Base-by-base conservation (phyloP, 1,140 invertebrate genomes). In the Tenebrio molitor region DNA sequence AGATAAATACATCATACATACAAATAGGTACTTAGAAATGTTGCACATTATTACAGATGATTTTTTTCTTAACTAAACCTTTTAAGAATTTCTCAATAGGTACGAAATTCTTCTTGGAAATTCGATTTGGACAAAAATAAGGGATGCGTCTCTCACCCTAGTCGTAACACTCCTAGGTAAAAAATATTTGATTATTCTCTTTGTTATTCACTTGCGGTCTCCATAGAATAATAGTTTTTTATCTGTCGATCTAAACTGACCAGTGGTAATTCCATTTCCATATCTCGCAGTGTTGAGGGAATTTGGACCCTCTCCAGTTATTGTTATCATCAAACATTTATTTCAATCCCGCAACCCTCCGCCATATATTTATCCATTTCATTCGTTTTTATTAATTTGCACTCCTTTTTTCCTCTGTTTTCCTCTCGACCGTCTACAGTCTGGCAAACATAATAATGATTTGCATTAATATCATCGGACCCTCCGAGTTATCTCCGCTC, bases 391-490 rank as follows among this genome's bases (percentile, higher is more conserved):
- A 66, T 66, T 66, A 44, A 29, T 39, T 42, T 66, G 12, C 39
- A 42, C 42, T 42, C 39, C 8, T 58, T 58, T 12, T 58, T 66
- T 66, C 14, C 42, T 66, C 36, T 66, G 19, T 50, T 12, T 42
- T 50, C n/a, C 23, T 21, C 25, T 17, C 66, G 15, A 44, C 14
- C n/a, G 25, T n/a, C 62, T 21, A 44, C 19, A 34, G 65, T 68
- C 36, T 68, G 65, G 34, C 69, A 67, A 69, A 17, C 53, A 64
- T 66, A 63, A 74, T 74, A 76, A 72, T 72, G 63, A 76, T 76
- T 76, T 76, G 73, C 75, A 76, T 76, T 76, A 74, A 74, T 74
- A 71, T 68, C 23, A 42, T 53, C 46, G 19, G 68, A 69, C 50
- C 68, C 70, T 64, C 41, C 34, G 34, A 12, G 69, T 36, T 64